phyloP scores from a whole-genome alignment of 2,888 invertebrate species.

The Agrilus cyanescens region DNA sequence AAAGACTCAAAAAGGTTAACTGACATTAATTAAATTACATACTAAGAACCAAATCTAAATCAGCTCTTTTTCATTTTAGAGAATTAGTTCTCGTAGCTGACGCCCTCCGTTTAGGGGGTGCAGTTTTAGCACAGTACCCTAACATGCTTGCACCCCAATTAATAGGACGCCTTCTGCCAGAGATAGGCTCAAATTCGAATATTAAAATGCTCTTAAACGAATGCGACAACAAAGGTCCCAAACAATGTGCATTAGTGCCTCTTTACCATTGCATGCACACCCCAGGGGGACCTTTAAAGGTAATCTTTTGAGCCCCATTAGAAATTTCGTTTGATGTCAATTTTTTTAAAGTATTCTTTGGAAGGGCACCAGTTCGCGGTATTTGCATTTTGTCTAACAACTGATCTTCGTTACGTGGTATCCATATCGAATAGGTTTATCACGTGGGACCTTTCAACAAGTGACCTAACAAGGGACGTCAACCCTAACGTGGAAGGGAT shows the following conservation, averaged over 20 bases:
- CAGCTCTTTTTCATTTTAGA: conserved; percentile 34
- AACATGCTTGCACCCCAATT: conserved; percentile 94
- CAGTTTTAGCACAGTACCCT: conserved; percentile 81
- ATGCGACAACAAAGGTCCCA: conserved; percentile 81
- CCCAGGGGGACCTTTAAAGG: conserved; percentile 96
- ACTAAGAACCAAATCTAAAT: neutral
- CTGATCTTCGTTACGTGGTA: conserved; percentile 84
- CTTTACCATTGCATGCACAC: conserved; percentile 94
- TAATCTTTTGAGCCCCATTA: conserved; percentile 26
- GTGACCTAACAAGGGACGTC: conserved; percentile 85
- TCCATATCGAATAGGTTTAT: conserved; percentile 95
- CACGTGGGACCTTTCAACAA: conserved; percentile 93
- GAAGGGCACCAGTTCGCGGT: conserved; percentile 98
- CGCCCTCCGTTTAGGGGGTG: conserved; percentile 85
- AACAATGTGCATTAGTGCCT: conserved; percentile 82
- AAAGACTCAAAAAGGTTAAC: conserved; percentile 65
- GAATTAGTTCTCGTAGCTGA: conserved; percentile 89
- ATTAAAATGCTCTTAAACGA: conserved; percentile 81
- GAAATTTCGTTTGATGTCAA: neutral
- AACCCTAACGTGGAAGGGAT: conserved; percentile 93
- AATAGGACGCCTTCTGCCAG: conserved; percentile 83
- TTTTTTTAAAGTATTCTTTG: conserved; percentile 65
- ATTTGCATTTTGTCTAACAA: conserved; percentile 81
- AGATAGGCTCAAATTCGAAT: conserved; percentile 69
- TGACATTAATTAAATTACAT: neutral